These are phyloP conservation scores for Zeugodacus cucurbitae DNA, from an alignment of 1,140 invertebrate species.

Conservation along the genomic window DNA sequence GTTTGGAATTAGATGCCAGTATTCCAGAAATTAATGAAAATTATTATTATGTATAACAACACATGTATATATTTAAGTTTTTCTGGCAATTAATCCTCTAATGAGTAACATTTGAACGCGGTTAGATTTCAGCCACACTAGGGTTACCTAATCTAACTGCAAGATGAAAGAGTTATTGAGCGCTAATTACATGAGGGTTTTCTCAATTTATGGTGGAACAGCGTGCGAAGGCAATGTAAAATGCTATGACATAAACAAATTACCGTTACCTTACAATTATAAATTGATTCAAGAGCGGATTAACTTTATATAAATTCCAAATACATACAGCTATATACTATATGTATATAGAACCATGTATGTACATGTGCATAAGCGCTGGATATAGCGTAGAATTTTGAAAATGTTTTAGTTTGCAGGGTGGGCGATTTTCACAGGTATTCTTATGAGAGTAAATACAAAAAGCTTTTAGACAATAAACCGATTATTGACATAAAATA, in stretches of 20 bases:
- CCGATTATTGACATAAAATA: neutral
- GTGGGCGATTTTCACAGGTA: neutral
- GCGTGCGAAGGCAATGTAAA: too few species aligned
- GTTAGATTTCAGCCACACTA: neutral
- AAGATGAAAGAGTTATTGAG: neutral
- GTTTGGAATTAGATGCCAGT: too few species aligned
- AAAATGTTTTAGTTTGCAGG: neutral
- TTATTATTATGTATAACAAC: too few species aligned
- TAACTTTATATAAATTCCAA: neutral
- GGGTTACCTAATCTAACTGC: neutral
- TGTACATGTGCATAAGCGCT: neutral
- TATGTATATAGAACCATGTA: neutral
- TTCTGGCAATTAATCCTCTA: too few species aligned
- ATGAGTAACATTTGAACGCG: too few species aligned
- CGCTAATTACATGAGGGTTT: neutral
- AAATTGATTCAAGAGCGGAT: neutral
- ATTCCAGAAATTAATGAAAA: too few species aligned
- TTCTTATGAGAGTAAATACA: neutral
- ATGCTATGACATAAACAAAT: neutral
- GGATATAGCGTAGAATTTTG: neutral
- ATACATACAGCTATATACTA: neutral
- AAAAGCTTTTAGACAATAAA: constrained; percentile 2
- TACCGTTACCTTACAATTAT: neutral
- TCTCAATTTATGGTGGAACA: too few species aligned
- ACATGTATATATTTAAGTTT: too few species aligned